Percentiles rank a stretch among this genome's conserved stretches.
These are phyloP conservation scores for Cancer borealis DNA, from an alignment of 2,888 invertebrate genomes.

Conservation along the genomic window DNA sequence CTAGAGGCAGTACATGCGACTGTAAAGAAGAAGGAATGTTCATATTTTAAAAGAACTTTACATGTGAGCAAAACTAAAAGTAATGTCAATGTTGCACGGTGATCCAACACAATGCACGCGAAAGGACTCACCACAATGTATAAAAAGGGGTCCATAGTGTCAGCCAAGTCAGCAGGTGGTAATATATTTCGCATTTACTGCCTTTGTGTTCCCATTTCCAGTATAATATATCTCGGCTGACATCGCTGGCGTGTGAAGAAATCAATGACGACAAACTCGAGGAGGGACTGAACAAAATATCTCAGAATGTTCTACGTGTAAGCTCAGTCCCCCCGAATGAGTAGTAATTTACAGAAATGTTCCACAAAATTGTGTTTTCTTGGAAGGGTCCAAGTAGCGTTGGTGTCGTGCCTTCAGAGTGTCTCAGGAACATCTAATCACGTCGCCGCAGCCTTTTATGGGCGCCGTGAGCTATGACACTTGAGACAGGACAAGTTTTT, in stretches of 20 bases:
- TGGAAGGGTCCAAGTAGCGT: constrained; percentile 4
- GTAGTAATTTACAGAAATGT: neutral
- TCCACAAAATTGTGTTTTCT: neutral
- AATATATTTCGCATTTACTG: neutral
- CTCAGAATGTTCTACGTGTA: neutral
- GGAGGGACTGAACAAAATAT: neutral
- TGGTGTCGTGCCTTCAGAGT: neutral
- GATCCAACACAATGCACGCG: too few species aligned
- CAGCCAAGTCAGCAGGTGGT: neutral
- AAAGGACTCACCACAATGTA: too few species aligned
- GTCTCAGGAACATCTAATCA: constrained; percentile 28
- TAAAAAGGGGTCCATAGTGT: neutral
- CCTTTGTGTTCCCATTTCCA: neutral
- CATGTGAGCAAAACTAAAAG: neutral
- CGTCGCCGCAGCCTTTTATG: neutral
- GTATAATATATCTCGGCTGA: neutral
- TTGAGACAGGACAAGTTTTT: neutral
- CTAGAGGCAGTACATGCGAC: neutral
- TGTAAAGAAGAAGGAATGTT: neutral
- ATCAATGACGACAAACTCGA: neutral
- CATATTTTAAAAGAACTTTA: neutral
- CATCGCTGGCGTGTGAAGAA: neutral
- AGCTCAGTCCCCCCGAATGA: neutral
- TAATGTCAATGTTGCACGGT: too few species aligned
- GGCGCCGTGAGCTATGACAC: constrained; percentile 12